Conservation (phyloP, 2,797 vertebrate genomes). For the Microtus agrestis region DNA sequence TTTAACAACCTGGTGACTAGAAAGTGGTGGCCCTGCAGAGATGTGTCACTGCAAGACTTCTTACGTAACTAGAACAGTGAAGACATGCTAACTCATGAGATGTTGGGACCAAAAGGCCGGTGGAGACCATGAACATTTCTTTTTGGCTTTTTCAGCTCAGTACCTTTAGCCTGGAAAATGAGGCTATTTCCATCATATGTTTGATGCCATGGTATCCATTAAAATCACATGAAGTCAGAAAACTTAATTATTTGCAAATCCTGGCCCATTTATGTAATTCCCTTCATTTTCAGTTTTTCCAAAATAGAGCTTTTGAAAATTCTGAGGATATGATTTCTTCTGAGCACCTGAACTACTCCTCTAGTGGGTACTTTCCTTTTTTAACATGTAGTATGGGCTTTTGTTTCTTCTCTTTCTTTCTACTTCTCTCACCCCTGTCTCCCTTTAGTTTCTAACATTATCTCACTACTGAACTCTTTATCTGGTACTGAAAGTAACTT, state of each 20-base stretch:
- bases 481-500: neutral
- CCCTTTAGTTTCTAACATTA: neutral
- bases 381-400: neutral
- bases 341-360: neutral
- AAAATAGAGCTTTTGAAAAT: neutral
- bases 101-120: neutral
- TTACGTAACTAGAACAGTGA: neutral
- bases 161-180: neutral
- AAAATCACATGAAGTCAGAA: neutral
- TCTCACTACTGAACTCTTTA: neutral
- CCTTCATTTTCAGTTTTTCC: neutral
- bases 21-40: neutral
- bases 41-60: neutral
- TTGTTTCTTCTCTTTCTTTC: neutral
- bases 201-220: neutral
- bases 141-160: neutral
- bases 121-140: neutral
- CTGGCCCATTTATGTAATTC: neutral
- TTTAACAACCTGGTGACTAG: neutral
- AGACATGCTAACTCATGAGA: neutral
- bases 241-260: neutral
- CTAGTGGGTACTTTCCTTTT: neutral
- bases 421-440: neutral
- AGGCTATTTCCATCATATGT: rapidly evolving
- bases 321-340: no score